phyloP scores from a whole-genome alignment of 2,113 vertebrate species.

The Gopherus flavomarginatus region DNA sequence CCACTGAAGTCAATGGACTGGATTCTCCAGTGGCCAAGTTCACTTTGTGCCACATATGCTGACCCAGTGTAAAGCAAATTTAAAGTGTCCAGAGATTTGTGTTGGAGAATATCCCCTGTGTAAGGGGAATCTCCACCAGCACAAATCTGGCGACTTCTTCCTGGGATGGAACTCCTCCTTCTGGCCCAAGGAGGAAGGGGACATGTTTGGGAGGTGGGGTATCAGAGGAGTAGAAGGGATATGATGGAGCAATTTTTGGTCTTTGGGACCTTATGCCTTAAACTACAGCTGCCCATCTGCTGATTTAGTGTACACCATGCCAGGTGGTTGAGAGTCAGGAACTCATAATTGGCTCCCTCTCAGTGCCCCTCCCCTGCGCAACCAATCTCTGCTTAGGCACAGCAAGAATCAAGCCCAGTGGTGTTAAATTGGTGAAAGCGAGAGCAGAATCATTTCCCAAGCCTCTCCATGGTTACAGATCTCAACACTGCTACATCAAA shows the following conservation, averaged over 20 bases:
- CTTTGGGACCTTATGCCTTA: not conserved
- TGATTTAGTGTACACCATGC: not conserved
- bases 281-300: not conserved
- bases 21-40: not conserved
- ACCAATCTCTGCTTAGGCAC: not conserved
- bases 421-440: not conserved
- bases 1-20: not conserved
- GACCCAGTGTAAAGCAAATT: not conserved
- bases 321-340: not conserved
- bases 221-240: not conserved
- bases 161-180: not conserved
- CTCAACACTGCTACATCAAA: not conserved
- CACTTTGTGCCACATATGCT: not conserved
- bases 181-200: not conserved
- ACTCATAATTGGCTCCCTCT: not conserved
- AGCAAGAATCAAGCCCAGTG: not conserved
- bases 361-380: not conserved
- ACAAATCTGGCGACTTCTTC: not conserved
- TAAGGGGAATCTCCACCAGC: not conserved
- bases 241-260: not conserved
- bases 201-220: not conserved
- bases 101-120: not conserved
- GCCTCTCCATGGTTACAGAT: not conserved
- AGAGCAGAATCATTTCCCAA: not conserved
- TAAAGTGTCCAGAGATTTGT: not conserved